These are phyloP conservation scores for Aphelinus atriplicis DNA, from an alignment of 1,140 invertebrate species.

Conservation along the genomic window DNA sequence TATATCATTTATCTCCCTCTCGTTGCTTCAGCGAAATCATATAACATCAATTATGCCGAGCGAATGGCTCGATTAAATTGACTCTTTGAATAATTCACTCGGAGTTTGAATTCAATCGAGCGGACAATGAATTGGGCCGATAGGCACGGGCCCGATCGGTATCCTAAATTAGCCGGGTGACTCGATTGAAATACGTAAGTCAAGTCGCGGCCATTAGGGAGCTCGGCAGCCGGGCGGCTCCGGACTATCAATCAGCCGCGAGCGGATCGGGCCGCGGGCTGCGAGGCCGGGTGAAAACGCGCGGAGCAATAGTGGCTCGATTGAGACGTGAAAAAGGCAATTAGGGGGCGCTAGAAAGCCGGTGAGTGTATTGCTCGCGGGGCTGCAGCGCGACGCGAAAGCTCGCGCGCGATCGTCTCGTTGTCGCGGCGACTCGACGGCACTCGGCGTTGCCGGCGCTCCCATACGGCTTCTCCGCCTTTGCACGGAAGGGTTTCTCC, in stretches of 20 bases:
- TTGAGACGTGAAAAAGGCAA: constrained; percentile 26
- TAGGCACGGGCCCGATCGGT: no score
- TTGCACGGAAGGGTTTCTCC: constrained; percentile 5
- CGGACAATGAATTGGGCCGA: no score
- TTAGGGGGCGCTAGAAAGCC: constrained; percentile 23
- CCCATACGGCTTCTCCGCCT: constrained; percentile 14
- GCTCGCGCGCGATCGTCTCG: constrained; percentile 4
- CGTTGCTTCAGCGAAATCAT: no score
- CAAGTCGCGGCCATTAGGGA: no score
- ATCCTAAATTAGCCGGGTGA: no score
- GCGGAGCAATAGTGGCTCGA: neutral
- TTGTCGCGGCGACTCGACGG: neutral
- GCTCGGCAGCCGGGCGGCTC: no score
- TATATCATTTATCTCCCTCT: no score
- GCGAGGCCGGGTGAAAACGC: neutral
- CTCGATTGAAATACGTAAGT: no score
- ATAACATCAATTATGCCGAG: no score
- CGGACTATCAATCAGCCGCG: neutral
- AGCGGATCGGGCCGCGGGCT: neutral
- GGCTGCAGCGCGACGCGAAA: neutral
- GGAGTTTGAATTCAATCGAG: no score
- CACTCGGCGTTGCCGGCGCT: neutral
- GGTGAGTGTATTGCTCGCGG: neutral
- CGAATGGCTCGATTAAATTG: no score
- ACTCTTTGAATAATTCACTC: no score